Conservation (phyloP, 2,797 vertebrate genomes). For the Choloepus didactylus region DNA sequence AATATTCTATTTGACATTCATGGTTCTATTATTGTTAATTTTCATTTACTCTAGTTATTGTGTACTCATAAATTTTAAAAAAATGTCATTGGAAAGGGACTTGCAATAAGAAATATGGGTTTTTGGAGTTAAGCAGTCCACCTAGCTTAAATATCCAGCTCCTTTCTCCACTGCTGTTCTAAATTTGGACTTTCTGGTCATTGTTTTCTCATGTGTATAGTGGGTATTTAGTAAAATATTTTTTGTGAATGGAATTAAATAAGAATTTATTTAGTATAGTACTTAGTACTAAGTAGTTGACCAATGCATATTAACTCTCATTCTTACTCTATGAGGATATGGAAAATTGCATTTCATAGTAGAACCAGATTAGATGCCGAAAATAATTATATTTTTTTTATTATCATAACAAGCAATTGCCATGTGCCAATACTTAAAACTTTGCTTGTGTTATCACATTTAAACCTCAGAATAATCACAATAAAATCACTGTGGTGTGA, state of each 20-base stretch:
- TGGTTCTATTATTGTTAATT: background rate
- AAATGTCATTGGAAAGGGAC: slow-evolving; percentile 28
- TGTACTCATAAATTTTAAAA: background rate
- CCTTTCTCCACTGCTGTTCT: background rate
- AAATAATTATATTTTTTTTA: background rate
- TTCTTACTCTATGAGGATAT: background rate
- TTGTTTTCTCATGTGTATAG: background rate
- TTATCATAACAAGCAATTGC: background rate
- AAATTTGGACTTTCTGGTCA: background rate
- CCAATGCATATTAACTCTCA: background rate
- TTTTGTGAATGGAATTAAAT: background rate
- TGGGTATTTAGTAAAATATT: background rate
- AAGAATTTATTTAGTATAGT: background rate
- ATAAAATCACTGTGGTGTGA: background rate
- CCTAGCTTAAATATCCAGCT: background rate
- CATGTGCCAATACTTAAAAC: background rate
- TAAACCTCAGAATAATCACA: background rate
- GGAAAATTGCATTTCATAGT: background rate
- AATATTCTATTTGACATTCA: background rate
- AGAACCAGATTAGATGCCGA: background rate
- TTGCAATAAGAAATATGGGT: background rate
- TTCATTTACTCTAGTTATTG: slow-evolving; percentile 45
- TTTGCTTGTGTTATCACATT: background rate
- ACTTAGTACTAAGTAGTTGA: background rate
- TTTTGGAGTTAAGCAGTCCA: background rate